Percentiles rank a stretch among this genome's conserved stretches.
These are phyloP conservation scores for Timema podura DNA, from an alignment of 2,888 invertebrate species.

Conservation along the genomic window DNA sequence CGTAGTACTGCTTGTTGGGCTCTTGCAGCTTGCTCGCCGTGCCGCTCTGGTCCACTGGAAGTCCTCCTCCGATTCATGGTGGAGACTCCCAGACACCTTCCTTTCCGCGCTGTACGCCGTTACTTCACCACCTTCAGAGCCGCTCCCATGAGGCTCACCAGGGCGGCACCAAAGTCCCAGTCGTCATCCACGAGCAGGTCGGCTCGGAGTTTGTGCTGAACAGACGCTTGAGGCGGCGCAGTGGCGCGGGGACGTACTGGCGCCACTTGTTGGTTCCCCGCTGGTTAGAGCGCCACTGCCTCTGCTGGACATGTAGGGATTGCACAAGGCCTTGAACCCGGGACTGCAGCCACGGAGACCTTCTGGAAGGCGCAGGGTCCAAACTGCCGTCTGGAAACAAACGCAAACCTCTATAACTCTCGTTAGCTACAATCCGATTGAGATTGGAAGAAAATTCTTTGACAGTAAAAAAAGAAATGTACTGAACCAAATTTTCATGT, in stretches of 20 bases:
- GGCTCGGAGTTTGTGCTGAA: constrained; percentile 19
- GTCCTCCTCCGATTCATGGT: neutral
- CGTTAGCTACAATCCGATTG: neutral
- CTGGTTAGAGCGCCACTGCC: constrained; percentile 13
- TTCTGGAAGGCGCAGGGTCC: neutral
- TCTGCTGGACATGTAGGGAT: constrained; percentile 1
- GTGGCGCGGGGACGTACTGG: constrained; percentile 19
- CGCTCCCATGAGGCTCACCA: neutral
- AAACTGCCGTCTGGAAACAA: neutral
- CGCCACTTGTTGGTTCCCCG: constrained; percentile 15
- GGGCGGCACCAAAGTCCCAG: neutral
- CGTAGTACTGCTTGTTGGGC: constrained; percentile 10
- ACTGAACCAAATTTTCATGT: no score
- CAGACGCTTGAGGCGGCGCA: constrained; percentile 22
- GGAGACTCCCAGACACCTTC: neutral
- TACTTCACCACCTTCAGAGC: neutral
- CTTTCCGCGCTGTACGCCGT: neutral
- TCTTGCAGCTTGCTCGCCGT: neutral
- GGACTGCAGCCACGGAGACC: constrained; percentile 1
- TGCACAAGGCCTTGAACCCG: neutral
- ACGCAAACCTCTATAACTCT: neutral
- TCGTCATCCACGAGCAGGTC: constrained; percentile 13
- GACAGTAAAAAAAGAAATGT: no score
- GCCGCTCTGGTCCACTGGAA: constrained; percentile 7
- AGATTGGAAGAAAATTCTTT: no score